Evolutionary conservation across 2,888 invertebrate genomes (phyloP).

Genomic region (Eledona agricola): DNA sequence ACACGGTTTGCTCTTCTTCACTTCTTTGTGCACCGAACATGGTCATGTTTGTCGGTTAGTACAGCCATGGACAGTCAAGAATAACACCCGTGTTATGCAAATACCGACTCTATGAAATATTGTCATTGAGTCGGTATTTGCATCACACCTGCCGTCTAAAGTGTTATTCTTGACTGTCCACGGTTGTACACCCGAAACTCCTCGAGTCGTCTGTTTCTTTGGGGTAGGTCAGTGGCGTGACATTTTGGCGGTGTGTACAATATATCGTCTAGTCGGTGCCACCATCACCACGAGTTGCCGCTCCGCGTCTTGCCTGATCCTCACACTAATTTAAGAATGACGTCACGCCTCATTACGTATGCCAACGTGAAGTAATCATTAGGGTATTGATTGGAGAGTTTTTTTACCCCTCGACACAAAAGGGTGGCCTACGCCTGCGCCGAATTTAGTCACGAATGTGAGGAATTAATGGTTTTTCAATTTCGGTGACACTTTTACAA

Average conservation of each 20-base stretch:
- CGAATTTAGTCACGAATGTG: constrained; percentile 54
- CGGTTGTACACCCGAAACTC: no score
- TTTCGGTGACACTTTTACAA: constrained; percentile 58
- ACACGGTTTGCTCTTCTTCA: no score
- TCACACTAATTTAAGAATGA: constrained; percentile 57
- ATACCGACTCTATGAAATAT: no score
- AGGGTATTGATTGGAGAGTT: constrained; percentile 62
- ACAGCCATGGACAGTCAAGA: no score
- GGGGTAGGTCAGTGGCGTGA: constrained; percentile 19
- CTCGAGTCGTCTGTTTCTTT: no score
- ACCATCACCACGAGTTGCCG: constrained; percentile 24
- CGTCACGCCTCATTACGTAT: constrained; percentile 62
- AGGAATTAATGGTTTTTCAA: constrained; percentile 61
- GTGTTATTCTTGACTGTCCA: no score
- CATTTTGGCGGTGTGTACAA: constrained; percentile 3
- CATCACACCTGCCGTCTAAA: no score
- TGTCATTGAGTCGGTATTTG: no score
- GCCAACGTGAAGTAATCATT: constrained; percentile 62
- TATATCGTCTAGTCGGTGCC: constrained; percentile 14
- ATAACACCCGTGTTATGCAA: no score
- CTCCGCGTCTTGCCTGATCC: constrained; percentile 26
- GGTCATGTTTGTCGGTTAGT: no score
- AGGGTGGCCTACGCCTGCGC: constrained; percentile 54
- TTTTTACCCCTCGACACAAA: constrained; percentile 56
- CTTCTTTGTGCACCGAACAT: no score